Evolutionary conservation across 1,140 invertebrate species (phyloP).

Genomic region (Cydia amplana): DNA sequence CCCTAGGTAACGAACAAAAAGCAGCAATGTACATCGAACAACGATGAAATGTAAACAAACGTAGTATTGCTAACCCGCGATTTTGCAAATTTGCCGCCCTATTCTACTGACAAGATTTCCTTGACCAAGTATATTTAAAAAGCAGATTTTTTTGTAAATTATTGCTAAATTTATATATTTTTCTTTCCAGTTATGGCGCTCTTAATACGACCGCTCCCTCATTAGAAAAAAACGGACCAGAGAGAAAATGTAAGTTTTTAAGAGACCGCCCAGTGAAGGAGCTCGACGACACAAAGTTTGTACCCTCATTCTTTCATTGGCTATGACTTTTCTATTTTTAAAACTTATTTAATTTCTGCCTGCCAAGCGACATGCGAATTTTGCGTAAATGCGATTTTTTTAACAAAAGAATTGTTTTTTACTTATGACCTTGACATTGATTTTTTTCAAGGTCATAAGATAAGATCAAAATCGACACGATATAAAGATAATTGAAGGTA

Average conservation of each 20-base stretch:
- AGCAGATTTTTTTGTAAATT: no score
- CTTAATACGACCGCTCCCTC: constrained; percentile 54
- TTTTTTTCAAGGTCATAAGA: background rate
- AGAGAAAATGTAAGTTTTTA: constrained; percentile 61
- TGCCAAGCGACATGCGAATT: constrained; percentile 24
- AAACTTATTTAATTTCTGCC: constrained; percentile 5
- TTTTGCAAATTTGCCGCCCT: no score
- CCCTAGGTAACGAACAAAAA: no score
- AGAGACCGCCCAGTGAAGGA: constrained; percentile 12
- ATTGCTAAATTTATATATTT: background rate
- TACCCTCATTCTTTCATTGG: background rate
- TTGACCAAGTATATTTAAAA: no score
- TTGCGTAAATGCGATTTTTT: constrained; percentile 19
- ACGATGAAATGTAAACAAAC: no score
- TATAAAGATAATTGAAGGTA: background rate
- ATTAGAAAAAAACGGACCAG: constrained; percentile 55
- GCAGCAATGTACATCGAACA: no score
- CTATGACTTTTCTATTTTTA: background rate
- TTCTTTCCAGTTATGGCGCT: constrained; percentile 65
- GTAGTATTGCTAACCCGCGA: no score
- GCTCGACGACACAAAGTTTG: constrained; percentile 17
- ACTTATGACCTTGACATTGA: constrained; percentile 9
- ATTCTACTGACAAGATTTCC: no score
- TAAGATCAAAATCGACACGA: background rate
- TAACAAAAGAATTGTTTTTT: background rate